Percentiles rank a stretch among this genome's conserved stretches.
Conservation (phyloP, 2,113 vertebrate genomes). For the Cathartes aura region DNA sequence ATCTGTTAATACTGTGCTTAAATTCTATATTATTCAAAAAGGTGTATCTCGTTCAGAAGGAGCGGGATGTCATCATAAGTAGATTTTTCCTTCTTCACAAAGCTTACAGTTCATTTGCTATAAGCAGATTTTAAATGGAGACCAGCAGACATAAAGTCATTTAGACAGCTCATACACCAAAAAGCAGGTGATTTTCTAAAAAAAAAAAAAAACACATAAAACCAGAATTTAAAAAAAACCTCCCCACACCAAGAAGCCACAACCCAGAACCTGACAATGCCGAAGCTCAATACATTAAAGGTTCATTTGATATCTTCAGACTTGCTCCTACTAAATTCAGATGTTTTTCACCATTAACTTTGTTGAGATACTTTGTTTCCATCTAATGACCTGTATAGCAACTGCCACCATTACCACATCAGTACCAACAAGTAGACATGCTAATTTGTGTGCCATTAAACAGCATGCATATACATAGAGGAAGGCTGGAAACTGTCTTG, state of each 20-base stretch:
- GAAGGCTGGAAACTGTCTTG: background rate
- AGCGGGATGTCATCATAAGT: background rate
- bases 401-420: background rate
- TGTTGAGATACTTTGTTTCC: background rate
- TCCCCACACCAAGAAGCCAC: background rate
- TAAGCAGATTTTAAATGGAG: background rate
- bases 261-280: background rate
- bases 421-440: background rate
- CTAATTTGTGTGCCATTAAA: background rate
- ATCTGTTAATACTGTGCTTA: background rate
- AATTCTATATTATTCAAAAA: background rate
- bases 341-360: background rate
- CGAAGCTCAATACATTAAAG: background rate
- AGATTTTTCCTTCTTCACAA: constrained; percentile 4
- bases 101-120: background rate
- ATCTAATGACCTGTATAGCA: constrained; percentile 10
- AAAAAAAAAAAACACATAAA: background rate
- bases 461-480: background rate
- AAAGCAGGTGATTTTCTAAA: background rate
- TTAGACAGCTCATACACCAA: background rate
- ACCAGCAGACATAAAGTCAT: background rate
- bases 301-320: background rate
- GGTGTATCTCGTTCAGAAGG: background rate
- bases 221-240: background rate
- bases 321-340: background rate